Evolutionary conservation across 2,797 vertebrate species (phyloP).

Genomic region (Anas bahamensis): DNA sequence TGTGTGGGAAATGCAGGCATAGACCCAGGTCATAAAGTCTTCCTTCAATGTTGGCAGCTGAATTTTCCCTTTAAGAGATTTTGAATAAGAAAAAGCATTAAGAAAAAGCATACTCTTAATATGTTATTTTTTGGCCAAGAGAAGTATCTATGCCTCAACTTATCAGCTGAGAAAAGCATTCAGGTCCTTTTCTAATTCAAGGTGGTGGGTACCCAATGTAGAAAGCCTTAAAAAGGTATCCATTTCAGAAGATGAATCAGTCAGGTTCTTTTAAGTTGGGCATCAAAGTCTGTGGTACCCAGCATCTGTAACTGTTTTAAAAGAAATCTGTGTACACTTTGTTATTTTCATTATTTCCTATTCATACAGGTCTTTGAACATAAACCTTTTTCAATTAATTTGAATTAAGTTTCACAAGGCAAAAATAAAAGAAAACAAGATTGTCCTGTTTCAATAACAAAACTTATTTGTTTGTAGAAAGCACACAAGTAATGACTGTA

Average conservation of each 20-base stretch:
- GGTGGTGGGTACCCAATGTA: not conserved
- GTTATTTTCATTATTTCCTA: not conserved
- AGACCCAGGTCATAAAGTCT: not conserved
- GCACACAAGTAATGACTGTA: not conserved
- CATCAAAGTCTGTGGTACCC: no score
- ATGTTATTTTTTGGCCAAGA: not conserved
- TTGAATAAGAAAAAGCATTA: not conserved
- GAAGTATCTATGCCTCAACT: not conserved
- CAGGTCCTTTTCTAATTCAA: not conserved
- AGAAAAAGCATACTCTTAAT: not conserved
- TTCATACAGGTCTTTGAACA: not conserved
- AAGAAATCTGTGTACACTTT: not conserved
- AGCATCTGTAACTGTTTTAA: not conserved
- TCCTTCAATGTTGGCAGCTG: not conserved
- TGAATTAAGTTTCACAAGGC: not conserved
- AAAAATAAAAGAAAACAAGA: not conserved
- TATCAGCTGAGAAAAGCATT: not conserved
- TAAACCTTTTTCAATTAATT: not conserved
- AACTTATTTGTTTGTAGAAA: slow-evolving; percentile 13
- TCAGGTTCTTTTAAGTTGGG: accelerated
- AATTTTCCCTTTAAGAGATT: not conserved
- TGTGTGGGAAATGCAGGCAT: not conserved
- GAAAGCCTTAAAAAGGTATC: not conserved
- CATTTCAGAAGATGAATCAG: not conserved
- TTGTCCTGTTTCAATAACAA: not conserved